Conservation (phyloP, 2,888 invertebrate species). For the Caenorhabditis sp. region DNA sequence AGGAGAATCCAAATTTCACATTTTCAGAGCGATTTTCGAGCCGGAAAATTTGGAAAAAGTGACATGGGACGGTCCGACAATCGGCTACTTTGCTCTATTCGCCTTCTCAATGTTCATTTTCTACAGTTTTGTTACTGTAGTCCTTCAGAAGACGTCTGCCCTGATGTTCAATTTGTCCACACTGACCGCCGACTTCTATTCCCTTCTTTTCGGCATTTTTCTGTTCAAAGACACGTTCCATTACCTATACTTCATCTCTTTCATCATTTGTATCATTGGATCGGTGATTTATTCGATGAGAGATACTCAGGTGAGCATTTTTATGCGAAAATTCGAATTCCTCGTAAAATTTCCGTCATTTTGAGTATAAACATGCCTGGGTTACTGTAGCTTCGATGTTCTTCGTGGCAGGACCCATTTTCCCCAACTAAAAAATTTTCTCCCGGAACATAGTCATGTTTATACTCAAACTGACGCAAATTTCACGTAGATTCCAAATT, state of each 20-base stretch:
- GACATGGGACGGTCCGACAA: slow-evolving; percentile 75
- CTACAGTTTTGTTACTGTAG: slow-evolving; percentile 81
- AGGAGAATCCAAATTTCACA: slow-evolving; percentile 52
- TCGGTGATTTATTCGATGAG: slow-evolving; percentile 62
- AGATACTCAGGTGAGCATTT: slow-evolving; percentile 54
- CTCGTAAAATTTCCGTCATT: too few species aligned
- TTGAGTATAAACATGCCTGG: too few species aligned
- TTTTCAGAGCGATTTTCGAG: slow-evolving; percentile 76
- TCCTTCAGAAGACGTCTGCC: slow-evolving; percentile 78
- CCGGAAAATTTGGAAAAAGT: slow-evolving; percentile 78
- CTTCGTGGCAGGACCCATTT: background rate
- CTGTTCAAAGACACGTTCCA: slow-evolving; percentile 86
- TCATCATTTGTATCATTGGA: slow-evolving; percentile 81
- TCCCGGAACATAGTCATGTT: background rate
- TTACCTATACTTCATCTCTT: slow-evolving; percentile 83
- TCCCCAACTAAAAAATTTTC: background rate
- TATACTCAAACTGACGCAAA: background rate
- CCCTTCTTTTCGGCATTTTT: slow-evolving; percentile 82
- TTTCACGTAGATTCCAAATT: background rate
- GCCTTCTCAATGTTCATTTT: slow-evolving; percentile 77
- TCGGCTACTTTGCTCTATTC: slow-evolving; percentile 72
- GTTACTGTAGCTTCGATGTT: too few species aligned
- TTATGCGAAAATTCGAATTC: too few species aligned
- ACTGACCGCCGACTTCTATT: slow-evolving; percentile 85
- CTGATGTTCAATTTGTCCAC: slow-evolving; percentile 84